These are phyloP conservation scores for Sebastes ruberrimus DNA, from an alignment of 2,797 vertebrate species.

Conservation along the genomic window DNA sequence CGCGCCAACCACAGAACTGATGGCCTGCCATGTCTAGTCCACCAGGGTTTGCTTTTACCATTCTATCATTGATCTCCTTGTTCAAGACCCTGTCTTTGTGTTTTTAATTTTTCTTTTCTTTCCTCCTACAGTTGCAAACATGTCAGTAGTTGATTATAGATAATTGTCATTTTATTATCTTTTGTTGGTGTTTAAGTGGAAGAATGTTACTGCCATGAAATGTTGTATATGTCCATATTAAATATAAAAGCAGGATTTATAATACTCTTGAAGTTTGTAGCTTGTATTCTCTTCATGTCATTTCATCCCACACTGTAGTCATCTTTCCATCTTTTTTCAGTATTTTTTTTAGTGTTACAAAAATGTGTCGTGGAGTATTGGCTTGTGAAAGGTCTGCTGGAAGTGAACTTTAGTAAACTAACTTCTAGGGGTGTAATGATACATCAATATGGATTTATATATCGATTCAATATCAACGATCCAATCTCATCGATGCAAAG, in stretches of 20 bases:
- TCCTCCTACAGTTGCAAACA: not conserved
- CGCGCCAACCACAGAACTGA: constrained; percentile 57
- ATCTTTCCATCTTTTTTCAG: not conserved
- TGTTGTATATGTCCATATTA: not conserved
- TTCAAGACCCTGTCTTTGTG: not conserved
- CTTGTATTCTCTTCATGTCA: not conserved
- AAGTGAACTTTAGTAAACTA: not conserved
- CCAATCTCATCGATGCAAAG: too few species aligned
- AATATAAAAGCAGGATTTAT: constrained; percentile 8
- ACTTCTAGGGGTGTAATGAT: not conserved
- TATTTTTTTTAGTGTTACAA: not conserved
- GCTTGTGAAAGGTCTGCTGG: not conserved
- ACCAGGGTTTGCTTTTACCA: not conserved
- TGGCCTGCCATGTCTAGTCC: not conserved
- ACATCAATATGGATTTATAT: too few species aligned
- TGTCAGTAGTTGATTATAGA: not conserved
- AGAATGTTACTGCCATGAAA: not conserved
- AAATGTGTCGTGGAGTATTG: not conserved
- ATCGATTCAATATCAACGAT: too few species aligned
- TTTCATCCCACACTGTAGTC: not conserved
- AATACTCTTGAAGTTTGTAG: not conserved
- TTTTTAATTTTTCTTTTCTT: not conserved
- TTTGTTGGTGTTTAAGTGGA: not conserved
- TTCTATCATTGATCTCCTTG: not conserved
- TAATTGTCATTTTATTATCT: not conserved